Base-by-base conservation (phyloP, 92 coral and sea anemone genomes). In the Ricordea florida region DNA sequence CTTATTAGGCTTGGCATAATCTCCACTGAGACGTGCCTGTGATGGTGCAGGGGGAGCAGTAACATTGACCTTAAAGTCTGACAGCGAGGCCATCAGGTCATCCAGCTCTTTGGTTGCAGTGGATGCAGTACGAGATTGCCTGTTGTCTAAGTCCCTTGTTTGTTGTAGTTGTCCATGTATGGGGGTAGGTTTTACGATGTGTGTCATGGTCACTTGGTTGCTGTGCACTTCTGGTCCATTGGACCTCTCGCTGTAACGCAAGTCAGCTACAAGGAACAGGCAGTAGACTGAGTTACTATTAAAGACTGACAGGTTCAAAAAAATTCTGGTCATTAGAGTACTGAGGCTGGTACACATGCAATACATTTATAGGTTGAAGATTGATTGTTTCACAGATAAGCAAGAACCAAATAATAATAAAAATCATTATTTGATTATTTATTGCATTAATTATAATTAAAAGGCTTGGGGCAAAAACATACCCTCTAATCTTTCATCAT, bases 21-120 rank as follows among this genome's bases (percentile, higher is more conserved):
- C 98, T 26, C 97, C 97, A 69, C 93, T 94, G 10, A 80, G 82
- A 31, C 97, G 75, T 41, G 87, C 76, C 42, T 87, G 90, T 6
- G 87, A 78, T 5, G 94, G 93, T 31, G 90, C 85, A 26, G 87
- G 84, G 1, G 94, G 82, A 6, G 87, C 90, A 52, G 77, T 83
- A 47, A 94, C 98, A 86, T 92, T 94, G 20, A 92, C 98, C 81
- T 94, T 94, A 71, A 94, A 94, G 65, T 94, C 98, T 20, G 98
- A 94, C 78, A 94, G 69, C 9, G 98, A 94, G 22, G 98, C 98
- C 98, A 94, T 94, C 40, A 94, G 66, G 70, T 94, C 98, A 57
- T 94, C 98, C 26, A 94, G 77, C 59, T 94, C 98, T 46, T 93
- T 92, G 13, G 98, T 94, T 0, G 98, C 98, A 36, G 92, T 92